phyloP scores from a whole-genome alignment of 2,113 vertebrate genomes.

The Pelodiscus sinensis region DNA sequence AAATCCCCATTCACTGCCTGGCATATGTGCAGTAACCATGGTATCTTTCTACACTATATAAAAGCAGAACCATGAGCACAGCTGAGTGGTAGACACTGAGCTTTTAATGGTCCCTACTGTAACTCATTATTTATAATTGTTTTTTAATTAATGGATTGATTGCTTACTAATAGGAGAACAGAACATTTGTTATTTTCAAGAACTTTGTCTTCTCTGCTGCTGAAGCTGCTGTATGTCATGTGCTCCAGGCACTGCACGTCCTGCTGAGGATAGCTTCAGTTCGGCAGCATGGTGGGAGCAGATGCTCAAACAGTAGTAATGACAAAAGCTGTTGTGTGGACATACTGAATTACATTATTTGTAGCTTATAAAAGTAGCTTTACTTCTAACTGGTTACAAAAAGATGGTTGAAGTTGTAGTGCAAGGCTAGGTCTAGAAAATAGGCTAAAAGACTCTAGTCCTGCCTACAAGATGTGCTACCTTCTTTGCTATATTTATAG shows the following conservation, averaged over 20 bases:
- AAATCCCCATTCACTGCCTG: background rate
- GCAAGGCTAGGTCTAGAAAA: background rate
- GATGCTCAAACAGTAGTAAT: background rate
- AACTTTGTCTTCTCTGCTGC: background rate
- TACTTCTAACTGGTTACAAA: background rate
- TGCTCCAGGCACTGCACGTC: background rate
- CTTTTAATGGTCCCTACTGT: background rate
- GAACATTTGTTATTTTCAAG: background rate
- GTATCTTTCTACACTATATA: background rate
- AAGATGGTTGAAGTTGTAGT: background rate
- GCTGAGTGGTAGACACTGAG: background rate
- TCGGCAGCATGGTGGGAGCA: background rate
- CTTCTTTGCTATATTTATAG: background rate
- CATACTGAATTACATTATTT: background rate
- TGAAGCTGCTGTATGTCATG: fast-evolving
- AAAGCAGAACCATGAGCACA: background rate
- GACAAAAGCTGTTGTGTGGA: background rate
- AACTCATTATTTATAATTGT: background rate
- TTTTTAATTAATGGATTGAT: background rate
- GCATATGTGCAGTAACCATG: fast-evolving
- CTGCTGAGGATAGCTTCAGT: background rate
- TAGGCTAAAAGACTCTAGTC: background rate
- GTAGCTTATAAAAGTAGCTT: background rate
- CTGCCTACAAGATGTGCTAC: background rate
- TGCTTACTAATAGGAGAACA: background rate